Conservation (phyloP, 1,140 invertebrate species). For the Drosophila tropicalis region DNA sequence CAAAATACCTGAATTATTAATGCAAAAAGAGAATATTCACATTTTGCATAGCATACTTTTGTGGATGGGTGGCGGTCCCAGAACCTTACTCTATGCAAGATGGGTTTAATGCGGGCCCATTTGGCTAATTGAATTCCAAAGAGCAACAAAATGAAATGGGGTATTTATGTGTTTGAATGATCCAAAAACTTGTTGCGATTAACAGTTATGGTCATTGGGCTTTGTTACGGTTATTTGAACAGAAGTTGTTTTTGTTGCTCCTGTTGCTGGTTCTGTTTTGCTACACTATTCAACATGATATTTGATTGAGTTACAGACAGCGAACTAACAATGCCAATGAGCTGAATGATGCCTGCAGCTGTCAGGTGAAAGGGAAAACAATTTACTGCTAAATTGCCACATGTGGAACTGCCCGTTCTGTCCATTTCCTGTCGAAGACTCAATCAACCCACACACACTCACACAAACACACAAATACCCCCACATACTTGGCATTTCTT, state of each 20-base stretch:
- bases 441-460: neutral
- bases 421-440: slow-evolving; percentile 67
- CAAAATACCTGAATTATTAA: slow-evolving; percentile 15
- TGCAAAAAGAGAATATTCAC: neutral
- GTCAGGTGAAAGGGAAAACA: slow-evolving; percentile 68
- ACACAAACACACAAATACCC: neutral
- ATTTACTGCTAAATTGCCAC: slow-evolving; percentile 72
- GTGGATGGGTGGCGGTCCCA: neutral
- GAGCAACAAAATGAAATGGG: neutral
- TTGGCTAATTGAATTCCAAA: slow-evolving; percentile 23
- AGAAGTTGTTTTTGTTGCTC: too few species aligned
- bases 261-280: too few species aligned
- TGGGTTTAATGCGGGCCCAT: neutral
- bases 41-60: slow-evolving; percentile 22
- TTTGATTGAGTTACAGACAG: slow-evolving; percentile 44
- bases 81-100: neutral
- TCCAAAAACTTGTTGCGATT: neutral
- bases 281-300: slow-evolving; percentile 34
- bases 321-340: too few species aligned
- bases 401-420: slow-evolving; percentile 64
- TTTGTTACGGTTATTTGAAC: neutral
- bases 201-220: slow-evolving; percentile 5
- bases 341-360: slow-evolving; percentile 47
- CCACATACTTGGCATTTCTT: slow-evolving; percentile 3
- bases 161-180: slow-evolving; percentile 3